These are phyloP conservation scores for Odontomachus brunneus DNA, from an alignment of 1,140 invertebrate genomes.

Conservation along the genomic window DNA sequence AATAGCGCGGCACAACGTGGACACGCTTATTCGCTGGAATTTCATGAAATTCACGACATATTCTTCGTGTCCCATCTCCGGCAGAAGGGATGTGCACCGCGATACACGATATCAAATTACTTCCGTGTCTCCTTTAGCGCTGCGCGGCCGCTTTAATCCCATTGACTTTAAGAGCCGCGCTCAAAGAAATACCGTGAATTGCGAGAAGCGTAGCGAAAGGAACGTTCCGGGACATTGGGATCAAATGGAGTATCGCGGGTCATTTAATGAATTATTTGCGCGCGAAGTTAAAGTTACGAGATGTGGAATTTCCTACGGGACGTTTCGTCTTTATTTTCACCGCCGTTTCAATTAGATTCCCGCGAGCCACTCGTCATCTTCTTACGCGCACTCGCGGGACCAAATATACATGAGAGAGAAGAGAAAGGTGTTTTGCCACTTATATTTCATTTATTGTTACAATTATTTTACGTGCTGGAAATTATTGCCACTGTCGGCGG, in stretches of 20 bases:
- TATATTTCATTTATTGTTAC: too few species aligned
- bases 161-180: conserved; percentile 63
- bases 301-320: conserved; percentile 7
- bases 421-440: too few species aligned
- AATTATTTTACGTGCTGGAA: too few species aligned
- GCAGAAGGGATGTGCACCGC: conserved; percentile 29
- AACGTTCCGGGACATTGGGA: conserved; percentile 55
- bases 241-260: conserved; percentile 54
- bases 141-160: conserved; percentile 66
- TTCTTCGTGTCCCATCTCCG: conserved; percentile 19
- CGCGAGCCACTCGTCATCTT: conserved; percentile 6
- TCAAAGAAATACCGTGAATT: conserved; percentile 67
- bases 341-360: conserved; percentile 27
- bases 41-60: conserved; percentile 56
- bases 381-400: neutral
- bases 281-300: conserved; percentile 55
- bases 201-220: conserved; percentile 44
- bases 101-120: conserved; percentile 70
- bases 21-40: conserved; percentile 28
- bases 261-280: conserved; percentile 71
- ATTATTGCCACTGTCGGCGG: too few species aligned
- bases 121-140: conserved; percentile 65
- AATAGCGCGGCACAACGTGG: neutral
- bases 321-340: conserved; percentile 35
- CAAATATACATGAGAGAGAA: neutral